phyloP scores from a whole-genome alignment of 2,888 invertebrate genomes.

The Saturnia japonica region DNA sequence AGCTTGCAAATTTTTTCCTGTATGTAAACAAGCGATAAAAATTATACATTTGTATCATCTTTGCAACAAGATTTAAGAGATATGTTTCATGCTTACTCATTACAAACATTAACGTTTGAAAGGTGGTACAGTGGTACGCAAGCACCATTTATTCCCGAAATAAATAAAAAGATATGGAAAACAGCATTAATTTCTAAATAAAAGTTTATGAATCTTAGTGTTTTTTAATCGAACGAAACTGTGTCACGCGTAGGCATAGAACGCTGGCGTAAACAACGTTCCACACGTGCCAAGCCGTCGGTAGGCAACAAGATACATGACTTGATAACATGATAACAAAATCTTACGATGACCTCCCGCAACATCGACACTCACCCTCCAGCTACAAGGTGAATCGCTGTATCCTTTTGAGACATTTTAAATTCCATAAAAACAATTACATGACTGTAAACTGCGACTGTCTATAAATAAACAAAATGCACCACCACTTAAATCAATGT shows the following conservation, averaged over 20 bases:
- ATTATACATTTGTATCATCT: neutral
- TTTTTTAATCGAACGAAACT: conserved; percentile 23
- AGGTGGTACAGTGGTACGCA: neutral
- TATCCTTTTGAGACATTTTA: conserved; percentile 90
- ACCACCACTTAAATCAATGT: conserved; percentile 61
- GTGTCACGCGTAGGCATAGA: conserved; percentile 46
- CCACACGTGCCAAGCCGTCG: conserved; percentile 52
- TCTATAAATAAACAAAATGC: conserved; percentile 82
- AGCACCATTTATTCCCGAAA: neutral
- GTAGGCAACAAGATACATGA: conserved; percentile 38
- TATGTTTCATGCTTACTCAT: conserved; percentile 1
- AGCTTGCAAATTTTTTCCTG: neutral
- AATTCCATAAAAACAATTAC: conserved; percentile 72
- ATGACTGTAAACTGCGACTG: conserved; percentile 76
- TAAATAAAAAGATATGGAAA: neutral
- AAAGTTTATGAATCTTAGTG: neutral
- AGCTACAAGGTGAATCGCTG: conserved; percentile 95
- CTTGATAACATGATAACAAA: conserved; percentile 33
- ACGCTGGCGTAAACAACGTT: conserved; percentile 54
- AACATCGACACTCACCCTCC: conserved; percentile 90
- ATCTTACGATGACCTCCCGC: conserved; percentile 30
- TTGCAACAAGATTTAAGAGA: neutral
- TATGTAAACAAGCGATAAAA: conserved; percentile 3
- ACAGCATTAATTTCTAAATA: conserved; percentile 6
- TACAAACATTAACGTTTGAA: neutral